These are phyloP conservation scores for Umimayanthus chanpuru DNA, from an alignment of 92 coral and sea anemone species.

Conservation along the genomic window DNA sequence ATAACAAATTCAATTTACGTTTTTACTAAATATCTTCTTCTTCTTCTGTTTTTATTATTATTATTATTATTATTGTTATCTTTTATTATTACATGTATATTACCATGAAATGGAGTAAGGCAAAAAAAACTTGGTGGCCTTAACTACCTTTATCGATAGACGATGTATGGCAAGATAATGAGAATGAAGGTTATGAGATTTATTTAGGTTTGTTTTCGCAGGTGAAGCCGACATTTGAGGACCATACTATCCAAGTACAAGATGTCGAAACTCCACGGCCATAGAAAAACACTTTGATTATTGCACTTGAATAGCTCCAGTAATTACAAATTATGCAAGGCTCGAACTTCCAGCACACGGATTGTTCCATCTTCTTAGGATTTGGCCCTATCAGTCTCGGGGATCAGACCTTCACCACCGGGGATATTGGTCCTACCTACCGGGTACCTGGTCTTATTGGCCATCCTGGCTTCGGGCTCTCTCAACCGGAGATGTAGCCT, in stretches of 20 bases:
- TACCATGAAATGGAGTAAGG: too few species aligned
- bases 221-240: not conserved
- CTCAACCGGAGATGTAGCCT: not conserved
- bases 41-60: not conserved
- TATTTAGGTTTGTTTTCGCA: not conserved
- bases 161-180: too few species aligned
- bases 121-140: too few species aligned
- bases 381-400: not conserved
- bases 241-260: not conserved
- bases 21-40: too few species aligned
- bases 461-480: not conserved
- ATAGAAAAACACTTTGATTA: not conserved
- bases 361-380: not conserved
- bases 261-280: not conserved
- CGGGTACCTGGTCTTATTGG: not conserved
- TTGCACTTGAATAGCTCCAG: not conserved
- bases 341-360: not conserved
- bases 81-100: too few species aligned
- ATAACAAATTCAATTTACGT: too few species aligned
- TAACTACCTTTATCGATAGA: too few species aligned
- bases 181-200: too few species aligned
- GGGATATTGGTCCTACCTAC: not conserved
- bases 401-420: not conserved
- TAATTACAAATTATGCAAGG: not conserved
- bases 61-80: not conserved